Base-by-base conservation (phyloP, 2,113 vertebrate genomes). In the Passer domesticus region DNA sequence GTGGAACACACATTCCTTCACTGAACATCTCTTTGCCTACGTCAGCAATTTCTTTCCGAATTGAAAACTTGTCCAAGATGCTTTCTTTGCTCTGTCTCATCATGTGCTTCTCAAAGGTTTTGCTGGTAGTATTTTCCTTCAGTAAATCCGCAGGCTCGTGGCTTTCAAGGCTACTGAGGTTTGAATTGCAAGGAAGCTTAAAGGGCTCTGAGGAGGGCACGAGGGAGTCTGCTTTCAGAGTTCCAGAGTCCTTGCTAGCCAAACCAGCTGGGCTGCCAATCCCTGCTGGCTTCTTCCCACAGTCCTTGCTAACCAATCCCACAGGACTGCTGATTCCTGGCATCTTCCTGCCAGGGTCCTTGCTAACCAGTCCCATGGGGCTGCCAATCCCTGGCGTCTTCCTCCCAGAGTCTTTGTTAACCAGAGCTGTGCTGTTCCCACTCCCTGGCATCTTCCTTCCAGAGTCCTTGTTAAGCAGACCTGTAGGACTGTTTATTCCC, bases 101-200 rank as follows among this genome's bases (percentile, higher is more conserved):
- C 23, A 95, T 30, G n/a, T 94, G 97, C 95, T 98, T 98, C 89
- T 98, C 98, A 55, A 97, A 98, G 24, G 93, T 85, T 96, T 97
- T 98, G 95, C 92, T 95, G 89, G 59, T 60, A 31, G 83, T 30
- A 53, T 67, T 95, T 43, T 98, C 98, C 94, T 98, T 98, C 96
- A 97, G 52, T 39, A 96, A 81, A 44, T 98, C 97, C 14, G 83
- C 41, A 76, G 95, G 60, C 73, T 97, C 96, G 5, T 97, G 97
- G 90, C 94, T 97, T 86, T 98, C 97, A 28, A 97, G 97, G 89
- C 85, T 91, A 33, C 28, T 84, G 67, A 97, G 86, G 83, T 88
- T 97, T 80, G 97, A 82, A 75, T 93, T 97, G 72, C 96, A 97
- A 90, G 97, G 97, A 95, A 96, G 95, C 69, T 97, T 98, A 46